A percentile compares a stretch with the other conserved stretches of the same genome.
These are phyloP conservation scores for Netelia melanura DNA, from an alignment of 2,888 invertebrate genomes.

Conservation along the genomic window DNA sequence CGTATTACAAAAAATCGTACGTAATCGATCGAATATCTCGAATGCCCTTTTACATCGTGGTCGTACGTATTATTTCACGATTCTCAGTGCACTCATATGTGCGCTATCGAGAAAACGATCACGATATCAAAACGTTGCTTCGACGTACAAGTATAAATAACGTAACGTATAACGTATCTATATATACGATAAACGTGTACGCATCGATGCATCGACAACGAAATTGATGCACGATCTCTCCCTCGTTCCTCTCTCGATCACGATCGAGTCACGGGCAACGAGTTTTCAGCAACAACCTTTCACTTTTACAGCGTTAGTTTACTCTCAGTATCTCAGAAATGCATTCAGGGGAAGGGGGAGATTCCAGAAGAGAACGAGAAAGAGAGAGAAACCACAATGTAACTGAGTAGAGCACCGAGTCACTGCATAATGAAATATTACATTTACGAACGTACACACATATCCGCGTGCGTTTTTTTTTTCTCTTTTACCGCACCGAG, in stretches of 20 bases:
- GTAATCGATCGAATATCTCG: constrained; percentile 51
- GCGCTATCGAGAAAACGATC: constrained; percentile 34
- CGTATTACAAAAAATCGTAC: constrained; percentile 35
- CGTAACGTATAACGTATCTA: background rate
- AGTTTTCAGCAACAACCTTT: constrained; percentile 67
- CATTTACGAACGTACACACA: background rate
- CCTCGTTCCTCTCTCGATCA: constrained; percentile 56
- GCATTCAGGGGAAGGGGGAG: constrained; percentile 33
- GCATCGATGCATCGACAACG: constrained; percentile 60
- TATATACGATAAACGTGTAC: constrained; percentile 32
- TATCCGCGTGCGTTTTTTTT: background rate
- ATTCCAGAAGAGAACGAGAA: constrained; percentile 30
- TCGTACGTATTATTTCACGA: constrained; percentile 24
- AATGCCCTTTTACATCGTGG: constrained; percentile 48
- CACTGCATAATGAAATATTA: constrained; percentile 30
- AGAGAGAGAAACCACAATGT: constrained; percentile 28
- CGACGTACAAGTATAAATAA: background rate
- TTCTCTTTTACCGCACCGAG: background rate
- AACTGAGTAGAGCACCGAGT: constrained; percentile 20
- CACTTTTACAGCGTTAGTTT: constrained; percentile 58
- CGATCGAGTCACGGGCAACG: constrained; percentile 68
- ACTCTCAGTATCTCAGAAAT: constrained; percentile 37
- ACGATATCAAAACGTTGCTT: constrained; percentile 27
- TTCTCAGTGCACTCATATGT: constrained; percentile 21
- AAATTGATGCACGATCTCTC: constrained; percentile 63